Evolutionary conservation across 1,140 invertebrate species (phyloP), one percentile per base, ranked within the genome.

Genomic region (Drosophila nasuta): DNA sequence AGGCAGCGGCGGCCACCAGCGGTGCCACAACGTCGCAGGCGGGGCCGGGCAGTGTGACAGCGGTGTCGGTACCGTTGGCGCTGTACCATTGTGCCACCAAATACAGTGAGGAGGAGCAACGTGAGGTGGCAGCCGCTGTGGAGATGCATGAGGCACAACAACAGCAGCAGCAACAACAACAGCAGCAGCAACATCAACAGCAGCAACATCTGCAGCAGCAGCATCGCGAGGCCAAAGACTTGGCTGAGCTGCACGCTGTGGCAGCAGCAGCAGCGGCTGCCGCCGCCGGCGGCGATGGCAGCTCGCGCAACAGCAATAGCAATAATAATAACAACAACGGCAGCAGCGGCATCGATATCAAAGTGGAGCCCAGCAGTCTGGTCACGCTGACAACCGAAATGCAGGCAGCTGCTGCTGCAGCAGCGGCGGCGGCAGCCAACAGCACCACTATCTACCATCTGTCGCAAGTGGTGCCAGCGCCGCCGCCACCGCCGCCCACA

Each of bases 371-470:
- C 52, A 35, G 51, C 64, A 81, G 67, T 10, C 48, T 88, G 5
- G 35, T 10, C 6, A 71, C 52, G 28, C 56, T 89, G 56, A 52
- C 85, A 1, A 60, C 85, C 1, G 85, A 89, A 11, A 85, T 89
- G 81, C 85, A 89, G 43, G 73, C 70, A 10, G 74, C 81, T 5
- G 79, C 81, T 13, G 81, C 77, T 5, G 78, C 79, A 4, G 81
- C 73, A 8, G 72, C 52, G 0, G 71, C 65, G 8, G 69, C 69
- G 0, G 70, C 64, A 6, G 69, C 69, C 35, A 75, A 58, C 3
- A 81, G 75, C 48, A 49, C 85, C 17, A 89, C 85, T 28, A 88
- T 88, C 15, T 88, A 88, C 51, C 85, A 88, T 33, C 60, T 88
- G 28, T 87, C 85, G 28, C 85, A 89, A 45, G 25, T 90, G 43